Evolutionary conservation across 2,888 invertebrate species (phyloP), one percentile per base, ranked within the genome.

Genomic region (Campoplex capitator): DNA sequence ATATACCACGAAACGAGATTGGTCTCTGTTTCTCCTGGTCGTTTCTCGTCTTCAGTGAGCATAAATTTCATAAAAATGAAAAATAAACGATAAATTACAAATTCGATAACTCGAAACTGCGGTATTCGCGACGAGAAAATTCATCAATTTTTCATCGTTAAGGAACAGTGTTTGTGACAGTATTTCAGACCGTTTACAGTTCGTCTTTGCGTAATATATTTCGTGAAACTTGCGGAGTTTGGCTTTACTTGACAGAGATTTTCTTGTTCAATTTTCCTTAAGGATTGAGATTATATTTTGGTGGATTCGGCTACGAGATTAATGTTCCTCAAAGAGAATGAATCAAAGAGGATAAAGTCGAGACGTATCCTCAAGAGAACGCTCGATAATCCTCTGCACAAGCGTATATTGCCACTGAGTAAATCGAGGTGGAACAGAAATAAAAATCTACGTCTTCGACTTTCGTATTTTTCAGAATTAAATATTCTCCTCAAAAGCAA

Each of bases 291-390:
- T 32, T 28, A 65, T 65, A n/a, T 76, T 28, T 38, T 42, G 16
- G 54, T 58, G 35, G 13, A 18, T 58, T 62, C 9, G 48, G 28
- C 56, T 32, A 28, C 35, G 48, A 48, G 76, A 65, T 76, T 58
- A 48, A 54, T 28, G 48, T 67, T 32, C 45, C 28, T 78, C 83
- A 78, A 78, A 78, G 78, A 38, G 67, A 73, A 42, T 54, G 45
- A 73, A 78, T 83, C 74, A 83, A 16, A 45, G 54, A 78, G 54
- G 81, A 67, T 38, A 32, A 56, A 45, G 35, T 9, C 56, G 32
- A 23, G 73, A 23, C 38, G 38, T 51, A 23, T 28, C 51, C 62
- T 13, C 9, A 16, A 7, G 45, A 54, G 65, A 54, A 7, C 65
- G 32, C 42, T 81, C 54, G 35, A 56, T 67, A 67, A 45, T 45